Evolutionary conservation across 2,797 vertebrate genomes (phyloP).

Genomic region (Notamacropus eugenii): DNA sequence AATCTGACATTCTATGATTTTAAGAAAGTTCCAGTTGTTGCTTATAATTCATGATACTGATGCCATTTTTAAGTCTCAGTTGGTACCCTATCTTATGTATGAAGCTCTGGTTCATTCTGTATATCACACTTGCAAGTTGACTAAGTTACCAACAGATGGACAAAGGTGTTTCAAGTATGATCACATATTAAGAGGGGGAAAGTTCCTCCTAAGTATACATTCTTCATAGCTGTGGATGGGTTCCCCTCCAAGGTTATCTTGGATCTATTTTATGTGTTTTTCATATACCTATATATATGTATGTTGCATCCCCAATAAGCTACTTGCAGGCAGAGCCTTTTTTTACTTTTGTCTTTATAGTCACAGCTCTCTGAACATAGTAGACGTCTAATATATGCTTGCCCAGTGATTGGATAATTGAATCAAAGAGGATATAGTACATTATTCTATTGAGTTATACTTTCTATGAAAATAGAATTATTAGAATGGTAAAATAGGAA

Average conservation of each 20-base stretch:
- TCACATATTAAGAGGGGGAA: background rate
- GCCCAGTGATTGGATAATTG: background rate
- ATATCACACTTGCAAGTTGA: background rate
- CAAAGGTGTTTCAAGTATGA: background rate
- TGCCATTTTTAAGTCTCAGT: background rate
- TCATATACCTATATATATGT: background rate
- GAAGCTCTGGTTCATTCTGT: background rate
- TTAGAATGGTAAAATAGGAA: background rate
- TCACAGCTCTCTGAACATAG: background rate
- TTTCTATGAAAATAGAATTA: constrained; percentile 42
- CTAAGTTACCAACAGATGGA: background rate
- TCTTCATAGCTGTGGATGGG: too few species aligned
- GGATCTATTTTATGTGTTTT: background rate
- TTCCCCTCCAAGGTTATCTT: background rate
- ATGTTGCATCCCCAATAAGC: background rate
- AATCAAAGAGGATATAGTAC: background rate
- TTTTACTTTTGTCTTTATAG: background rate
- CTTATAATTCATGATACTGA: background rate
- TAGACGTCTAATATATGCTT: background rate
- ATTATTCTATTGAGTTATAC: background rate
- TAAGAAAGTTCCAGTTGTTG: background rate
- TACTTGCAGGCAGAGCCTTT: background rate
- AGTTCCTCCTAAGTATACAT: background rate
- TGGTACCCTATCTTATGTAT: background rate
- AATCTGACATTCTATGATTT: background rate